Evolutionary conservation across 2,797 vertebrate genomes (phyloP).

Genomic region (Gadopsis marmoratus): DNA sequence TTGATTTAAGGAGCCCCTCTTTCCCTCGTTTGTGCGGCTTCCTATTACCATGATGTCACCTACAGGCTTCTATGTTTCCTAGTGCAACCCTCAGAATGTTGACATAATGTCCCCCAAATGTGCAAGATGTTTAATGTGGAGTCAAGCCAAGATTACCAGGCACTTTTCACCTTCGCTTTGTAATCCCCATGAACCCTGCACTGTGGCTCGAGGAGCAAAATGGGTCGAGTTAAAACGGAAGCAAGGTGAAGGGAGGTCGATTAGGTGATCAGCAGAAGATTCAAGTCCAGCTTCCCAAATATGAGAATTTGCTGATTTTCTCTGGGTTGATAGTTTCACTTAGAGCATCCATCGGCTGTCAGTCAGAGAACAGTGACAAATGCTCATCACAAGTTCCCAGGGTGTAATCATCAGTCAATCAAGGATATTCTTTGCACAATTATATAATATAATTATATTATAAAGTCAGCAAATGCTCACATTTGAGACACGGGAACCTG

Average conservation of each 20-base stretch:
- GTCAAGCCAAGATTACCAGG: constrained; percentile 68
- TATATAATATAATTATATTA: too few species aligned
- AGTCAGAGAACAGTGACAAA: background rate
- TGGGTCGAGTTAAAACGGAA: constrained; percentile 11
- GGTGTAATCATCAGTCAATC: background rate
- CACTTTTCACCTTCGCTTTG: constrained; percentile 63
- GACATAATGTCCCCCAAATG: constrained; percentile 64
- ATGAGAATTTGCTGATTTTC: background rate
- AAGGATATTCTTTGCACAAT: background rate
- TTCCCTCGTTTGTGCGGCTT: constrained; percentile 25
- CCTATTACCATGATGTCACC: constrained; percentile 64
- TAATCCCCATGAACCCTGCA: constrained; percentile 32
- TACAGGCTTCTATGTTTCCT: constrained; percentile 50
- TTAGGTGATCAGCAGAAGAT: background rate
- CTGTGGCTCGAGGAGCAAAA: constrained; percentile 1
- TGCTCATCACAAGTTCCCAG: background rate
- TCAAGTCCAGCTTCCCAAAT: constrained; percentile 1
- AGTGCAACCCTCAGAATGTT: constrained; percentile 54
- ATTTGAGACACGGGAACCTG: background rate
- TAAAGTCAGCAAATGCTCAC: background rate
- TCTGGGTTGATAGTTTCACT: background rate
- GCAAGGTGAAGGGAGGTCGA: constrained; percentile 17
- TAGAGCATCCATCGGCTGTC: background rate
- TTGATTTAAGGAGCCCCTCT: constrained; percentile 49
- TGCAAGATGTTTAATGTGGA: constrained; percentile 65